Percentiles rank a stretch among this genome's conserved stretches.
Conservation (phyloP, 2,113 vertebrate genomes). For the Salminus brasiliensis region DNA sequence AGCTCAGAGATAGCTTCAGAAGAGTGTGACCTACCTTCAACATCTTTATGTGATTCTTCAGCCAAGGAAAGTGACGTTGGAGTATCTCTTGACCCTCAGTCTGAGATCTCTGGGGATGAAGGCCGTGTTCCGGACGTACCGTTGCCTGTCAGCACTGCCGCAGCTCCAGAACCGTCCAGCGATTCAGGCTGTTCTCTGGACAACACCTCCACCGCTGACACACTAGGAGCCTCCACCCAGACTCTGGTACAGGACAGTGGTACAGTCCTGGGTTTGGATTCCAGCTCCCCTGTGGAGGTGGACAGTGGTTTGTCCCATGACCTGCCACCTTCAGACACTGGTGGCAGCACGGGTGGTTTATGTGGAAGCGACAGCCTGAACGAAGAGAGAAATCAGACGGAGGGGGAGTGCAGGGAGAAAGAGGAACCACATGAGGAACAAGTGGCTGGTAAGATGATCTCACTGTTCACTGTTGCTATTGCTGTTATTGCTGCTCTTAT, state of each 20-base stretch:
- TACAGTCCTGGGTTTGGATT: neutral
- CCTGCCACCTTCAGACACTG: neutral
- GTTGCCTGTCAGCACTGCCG: neutral
- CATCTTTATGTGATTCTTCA: neutral
- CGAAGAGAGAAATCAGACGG: neutral
- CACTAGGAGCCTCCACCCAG: neutral
- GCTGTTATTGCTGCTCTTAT: neutral
- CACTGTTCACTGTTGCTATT: neutral
- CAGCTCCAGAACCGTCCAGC: neutral
- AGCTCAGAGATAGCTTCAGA: neutral
- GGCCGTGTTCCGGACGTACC: neutral
- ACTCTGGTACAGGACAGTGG: conserved; percentile 27
- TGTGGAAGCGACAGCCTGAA: conserved; percentile 12
- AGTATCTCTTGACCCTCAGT: neutral
- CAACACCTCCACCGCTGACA: conserved; percentile 16
- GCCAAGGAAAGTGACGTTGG: neutral
- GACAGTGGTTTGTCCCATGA: conserved; percentile 8
- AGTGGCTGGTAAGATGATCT: conserved; percentile 33
- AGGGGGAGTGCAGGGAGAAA: neutral
- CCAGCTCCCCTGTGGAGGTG: conserved; percentile 23
- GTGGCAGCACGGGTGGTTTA: conserved; percentile 20
- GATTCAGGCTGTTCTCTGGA: conserved; percentile 23
- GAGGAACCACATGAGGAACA: conserved; percentile 20
- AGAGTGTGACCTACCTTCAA: neutral
- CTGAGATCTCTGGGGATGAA: neutral